Percentiles rank a stretch among this genome's conserved stretches.
These are phyloP conservation scores for Trinectes maculatus DNA, from an alignment of 2,113 vertebrate species.

Conservation along the genomic window DNA sequence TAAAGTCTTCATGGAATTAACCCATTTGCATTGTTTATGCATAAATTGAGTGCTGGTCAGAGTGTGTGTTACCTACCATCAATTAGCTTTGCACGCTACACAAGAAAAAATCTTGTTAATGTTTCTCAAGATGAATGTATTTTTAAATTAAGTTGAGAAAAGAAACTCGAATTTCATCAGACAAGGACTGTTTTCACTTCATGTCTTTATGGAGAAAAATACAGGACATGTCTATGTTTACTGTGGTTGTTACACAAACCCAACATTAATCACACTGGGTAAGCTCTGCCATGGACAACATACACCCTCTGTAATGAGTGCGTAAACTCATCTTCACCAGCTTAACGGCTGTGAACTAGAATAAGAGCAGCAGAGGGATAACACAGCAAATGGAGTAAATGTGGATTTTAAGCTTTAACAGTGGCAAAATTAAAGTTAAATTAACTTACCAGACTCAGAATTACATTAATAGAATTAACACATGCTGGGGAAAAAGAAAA, in stretches of 20 bases:
- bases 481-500: constrained; percentile 40
- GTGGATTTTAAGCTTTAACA: constrained; percentile 63
- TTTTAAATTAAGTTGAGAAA: constrained; percentile 5
- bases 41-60: constrained; percentile 7
- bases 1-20: constrained; percentile 29
- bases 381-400: constrained; percentile 66
- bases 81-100: not conserved
- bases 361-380: constrained; percentile 70
- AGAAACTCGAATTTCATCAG: constrained; percentile 9
- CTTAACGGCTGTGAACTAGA: constrained; percentile 62
- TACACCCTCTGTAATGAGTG: constrained; percentile 74
- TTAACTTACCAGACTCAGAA: constrained; percentile 41
- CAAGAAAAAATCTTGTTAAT: constrained; percentile 13
- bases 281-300: constrained; percentile 73
- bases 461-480: constrained; percentile 63
- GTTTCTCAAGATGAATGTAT: not conserved
- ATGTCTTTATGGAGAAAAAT: constrained; percentile 38
- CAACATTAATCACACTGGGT: constrained; percentile 74
- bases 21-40: constrained; percentile 45
- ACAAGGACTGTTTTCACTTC: constrained; percentile 17
- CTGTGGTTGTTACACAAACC: constrained; percentile 64
- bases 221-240: constrained; percentile 60
- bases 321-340: constrained; percentile 75
- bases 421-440: constrained; percentile 59
- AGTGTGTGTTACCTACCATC: no score